Base-by-base conservation (phyloP, 2,888 invertebrate genomes). In the Rapana venosa region DNA sequence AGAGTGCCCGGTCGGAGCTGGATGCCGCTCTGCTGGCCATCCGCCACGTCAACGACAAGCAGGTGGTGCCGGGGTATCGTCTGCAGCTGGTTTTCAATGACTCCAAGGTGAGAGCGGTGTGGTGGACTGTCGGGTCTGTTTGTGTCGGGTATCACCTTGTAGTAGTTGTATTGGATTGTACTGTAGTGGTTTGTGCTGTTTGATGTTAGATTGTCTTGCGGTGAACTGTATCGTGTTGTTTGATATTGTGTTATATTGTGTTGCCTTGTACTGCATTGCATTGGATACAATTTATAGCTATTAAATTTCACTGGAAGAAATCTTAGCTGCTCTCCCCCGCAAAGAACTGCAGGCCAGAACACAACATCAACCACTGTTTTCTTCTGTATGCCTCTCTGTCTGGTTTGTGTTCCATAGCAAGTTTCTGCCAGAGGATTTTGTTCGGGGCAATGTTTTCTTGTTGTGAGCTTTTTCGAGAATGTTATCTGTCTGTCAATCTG, bases 81-180 rank as follows among this genome's bases (percentile, higher is more conserved):
- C 97, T 98, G 91, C 97, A 97, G 92, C 97, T 98, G 92, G 97
- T 98, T 94, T 97, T 97, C 93, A 98, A 98, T 95, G 98, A 98
- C 94, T 98, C 98, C 0, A 97, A 98, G 98, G 98, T 98, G 97
- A 96, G 86, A 11, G 30, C 87, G 87, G 32, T 26, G 56, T 77
- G 47, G 30, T 90, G 58, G 86, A 56, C 47, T 86, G 79, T 86
- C 86, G 79, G 85, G 79, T 85, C 74, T 89, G 70, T 89, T 47
- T 85, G 61, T 79, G 56, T 89, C n/a, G 15, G 20, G 61, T 61
- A 13, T 61, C 15, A 13, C n/a, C 26, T 30, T 30, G 74, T 13
- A n/a, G n/a, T n/a, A n/a, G n/a, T n/a, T 74, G 74, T 22, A 13
- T n/a, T 74, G 74, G 11, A 74, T 74, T 74, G 74, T 30, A n/a